phyloP scores from a whole-genome alignment of 1,140 invertebrate genomes.

The Rhysida immarginata region DNA sequence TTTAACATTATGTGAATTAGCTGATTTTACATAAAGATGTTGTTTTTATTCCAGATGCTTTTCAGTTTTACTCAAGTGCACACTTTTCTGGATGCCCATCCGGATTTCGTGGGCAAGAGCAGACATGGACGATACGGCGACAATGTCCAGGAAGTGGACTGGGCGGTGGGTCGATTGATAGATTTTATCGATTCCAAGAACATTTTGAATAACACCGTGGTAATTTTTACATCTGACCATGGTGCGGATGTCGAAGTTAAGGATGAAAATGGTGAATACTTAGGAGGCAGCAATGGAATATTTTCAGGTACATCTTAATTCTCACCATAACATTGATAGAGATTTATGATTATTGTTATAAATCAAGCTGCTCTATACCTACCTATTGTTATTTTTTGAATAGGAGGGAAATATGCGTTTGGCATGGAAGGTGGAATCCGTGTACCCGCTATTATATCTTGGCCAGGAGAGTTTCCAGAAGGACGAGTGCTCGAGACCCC shows the following conservation, averaged over 20 bases:
- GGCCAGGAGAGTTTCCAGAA: conserved; percentile 21
- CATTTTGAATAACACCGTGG: conserved; percentile 22
- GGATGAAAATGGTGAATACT: conserved; percentile 20
- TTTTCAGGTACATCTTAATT: conserved; percentile 13
- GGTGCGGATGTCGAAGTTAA: conserved; percentile 29
- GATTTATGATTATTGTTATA: too few relatives aligned
- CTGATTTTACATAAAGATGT: too few relatives aligned
- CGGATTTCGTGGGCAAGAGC: conserved; percentile 17
- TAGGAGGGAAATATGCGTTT: conserved; percentile 31
- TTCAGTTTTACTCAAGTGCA: too few relatives aligned
- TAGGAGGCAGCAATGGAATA: conserved; percentile 31
- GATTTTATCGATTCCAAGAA: conserved; percentile 15
- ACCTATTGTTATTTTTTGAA: too few relatives aligned
- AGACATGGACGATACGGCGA: conserved; percentile 23
- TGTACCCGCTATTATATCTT: conserved; percentile 28
- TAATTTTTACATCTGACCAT: conserved; percentile 28
- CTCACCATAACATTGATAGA: too few relatives aligned
- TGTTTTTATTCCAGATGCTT: too few relatives aligned
- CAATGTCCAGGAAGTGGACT: conserved; percentile 25
- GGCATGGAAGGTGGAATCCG: conserved; percentile 34
- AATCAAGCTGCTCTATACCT: too few relatives aligned
- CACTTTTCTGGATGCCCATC: conserved; percentile 19
- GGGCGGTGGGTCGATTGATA: conserved; percentile 22
- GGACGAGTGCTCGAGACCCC: conserved; percentile 21
- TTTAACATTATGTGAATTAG: too few relatives aligned